phyloP scores from a whole-genome alignment of 2,797 vertebrate genomes.

The Phalanger gymnotis region DNA sequence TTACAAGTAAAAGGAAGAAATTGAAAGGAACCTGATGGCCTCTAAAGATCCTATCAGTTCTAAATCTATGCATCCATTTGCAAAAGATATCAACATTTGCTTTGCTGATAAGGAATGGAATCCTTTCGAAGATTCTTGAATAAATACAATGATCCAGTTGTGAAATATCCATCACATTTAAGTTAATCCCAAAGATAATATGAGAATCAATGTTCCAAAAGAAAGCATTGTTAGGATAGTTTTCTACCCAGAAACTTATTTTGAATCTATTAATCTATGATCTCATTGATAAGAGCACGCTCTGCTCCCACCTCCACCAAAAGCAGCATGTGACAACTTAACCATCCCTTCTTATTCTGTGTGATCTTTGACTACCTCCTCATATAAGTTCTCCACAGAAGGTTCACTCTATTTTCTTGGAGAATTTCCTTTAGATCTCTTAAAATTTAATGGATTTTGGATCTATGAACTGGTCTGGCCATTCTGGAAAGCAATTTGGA shows the following conservation, averaged over 20 bases:
- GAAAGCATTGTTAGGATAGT: conserved; percentile 2
- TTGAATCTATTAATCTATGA: neutral
- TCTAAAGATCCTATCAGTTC: neutral
- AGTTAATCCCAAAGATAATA: neutral
- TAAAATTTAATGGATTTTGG: neutral
- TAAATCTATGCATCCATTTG: neutral
- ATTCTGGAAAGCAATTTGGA: neutral
- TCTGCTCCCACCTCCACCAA: neutral
- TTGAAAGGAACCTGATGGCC: neutral
- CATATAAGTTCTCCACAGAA: neutral
- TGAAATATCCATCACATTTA: neutral
- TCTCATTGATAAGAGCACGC: neutral
- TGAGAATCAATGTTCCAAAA: neutral
- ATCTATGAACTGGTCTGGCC: neutral
- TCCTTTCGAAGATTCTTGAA: neutral
- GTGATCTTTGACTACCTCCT: neutral
- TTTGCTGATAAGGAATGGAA: neutral
- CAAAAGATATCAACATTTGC: neutral
- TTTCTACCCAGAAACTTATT: neutral
- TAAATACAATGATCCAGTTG: neutral
- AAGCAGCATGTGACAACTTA: neutral
- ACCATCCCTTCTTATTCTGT: neutral
- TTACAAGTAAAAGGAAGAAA: neutral
- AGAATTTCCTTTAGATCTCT: neutral
- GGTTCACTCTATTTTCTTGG: neutral